Evolutionary conservation across 2,888 invertebrate genomes (phyloP).

Genomic region (Graphium colonna): DNA sequence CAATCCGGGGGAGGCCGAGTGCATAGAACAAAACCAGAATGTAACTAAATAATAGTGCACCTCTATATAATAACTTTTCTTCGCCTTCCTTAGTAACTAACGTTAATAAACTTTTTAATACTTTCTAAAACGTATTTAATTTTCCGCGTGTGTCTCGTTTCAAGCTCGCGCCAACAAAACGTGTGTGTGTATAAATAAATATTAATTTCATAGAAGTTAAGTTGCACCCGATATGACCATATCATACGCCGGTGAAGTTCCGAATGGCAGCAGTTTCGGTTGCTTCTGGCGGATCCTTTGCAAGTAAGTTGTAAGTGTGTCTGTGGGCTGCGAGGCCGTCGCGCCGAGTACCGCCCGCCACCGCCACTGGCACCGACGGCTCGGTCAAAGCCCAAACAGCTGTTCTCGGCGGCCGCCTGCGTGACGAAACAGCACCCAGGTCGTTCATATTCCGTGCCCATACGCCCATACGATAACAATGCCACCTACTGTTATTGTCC

Average conservation of each 20-base stretch:
- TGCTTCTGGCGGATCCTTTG: slow-evolving; percentile 94
- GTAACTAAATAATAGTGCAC: slow-evolving; percentile 65
- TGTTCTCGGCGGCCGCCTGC: slow-evolving; percentile 47
- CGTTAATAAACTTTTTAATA: slow-evolving; percentile 63
- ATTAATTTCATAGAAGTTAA: slow-evolving; percentile 61
- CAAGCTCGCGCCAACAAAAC: slow-evolving; percentile 68
- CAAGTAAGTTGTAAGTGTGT: slow-evolving; percentile 82
- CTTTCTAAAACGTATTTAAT: slow-evolving; percentile 77
- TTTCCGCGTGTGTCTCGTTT: slow-evolving; percentile 71
- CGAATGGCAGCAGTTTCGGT: slow-evolving; percentile 95
- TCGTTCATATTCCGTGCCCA: slow-evolving; percentile 27
- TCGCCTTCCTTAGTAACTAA: slow-evolving; percentile 59
- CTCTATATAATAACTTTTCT: slow-evolving; percentile 56
- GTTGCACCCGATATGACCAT: slow-evolving; percentile 86
- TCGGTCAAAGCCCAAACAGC: slow-evolving; percentile 50
- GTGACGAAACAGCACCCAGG: slow-evolving; percentile 46
- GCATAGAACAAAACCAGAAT: slow-evolving; percentile 67
- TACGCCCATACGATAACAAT: slow-evolving; percentile 46
- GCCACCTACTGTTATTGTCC: slow-evolving; percentile 42
- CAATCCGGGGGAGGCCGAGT: slow-evolving; percentile 56
- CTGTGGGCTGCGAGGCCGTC: slow-evolving; percentile 34
- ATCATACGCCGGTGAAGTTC: slow-evolving; percentile 93
- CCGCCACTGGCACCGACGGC: slow-evolving; percentile 27
- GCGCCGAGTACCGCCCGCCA: slow-evolving; percentile 30
- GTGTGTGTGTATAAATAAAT: slow-evolving; percentile 74